These are phyloP conservation scores for Cairina moschata DNA, from an alignment of 2,113 vertebrate genomes.

Conservation along the genomic window DNA sequence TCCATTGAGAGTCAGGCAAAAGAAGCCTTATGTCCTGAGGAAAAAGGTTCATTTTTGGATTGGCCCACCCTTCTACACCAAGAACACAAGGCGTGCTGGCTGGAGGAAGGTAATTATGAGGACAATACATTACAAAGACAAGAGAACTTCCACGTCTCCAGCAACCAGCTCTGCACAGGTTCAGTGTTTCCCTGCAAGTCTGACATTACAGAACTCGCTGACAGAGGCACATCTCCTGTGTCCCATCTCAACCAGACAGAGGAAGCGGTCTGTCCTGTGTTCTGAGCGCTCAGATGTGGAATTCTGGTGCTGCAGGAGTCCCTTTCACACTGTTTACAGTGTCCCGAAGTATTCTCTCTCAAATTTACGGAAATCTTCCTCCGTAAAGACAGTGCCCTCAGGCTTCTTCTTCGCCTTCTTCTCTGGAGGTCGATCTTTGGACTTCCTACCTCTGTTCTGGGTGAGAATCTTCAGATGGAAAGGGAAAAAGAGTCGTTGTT, in stretches of 20 bases:
- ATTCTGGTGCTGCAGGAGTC: background rate
- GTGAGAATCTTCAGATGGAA: conserved; percentile 67
- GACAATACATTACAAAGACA: background rate
- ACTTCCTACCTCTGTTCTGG: conserved; percentile 78
- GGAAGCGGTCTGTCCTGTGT: fast-evolving
- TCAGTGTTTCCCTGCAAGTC: background rate
- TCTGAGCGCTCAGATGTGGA: background rate
- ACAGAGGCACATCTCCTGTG: background rate
- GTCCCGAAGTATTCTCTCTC: conserved; percentile 80
- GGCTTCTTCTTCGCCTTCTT: conserved; percentile 68
- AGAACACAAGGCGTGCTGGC: background rate
- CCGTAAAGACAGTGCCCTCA: conserved; percentile 76
- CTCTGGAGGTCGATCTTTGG: conserved; percentile 72
- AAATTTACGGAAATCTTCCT: conserved; percentile 82
- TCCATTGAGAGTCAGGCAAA: background rate
- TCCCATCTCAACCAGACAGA: fast-evolving
- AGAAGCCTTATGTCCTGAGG: background rate
- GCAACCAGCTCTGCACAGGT: background rate
- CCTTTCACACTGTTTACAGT: background rate
- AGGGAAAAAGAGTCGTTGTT: background rate
- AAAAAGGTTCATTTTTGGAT: background rate
- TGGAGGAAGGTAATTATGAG: background rate
- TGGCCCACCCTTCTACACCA: background rate
- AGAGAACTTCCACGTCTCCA: background rate
- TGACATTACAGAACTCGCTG: background rate